phyloP scores from a whole-genome alignment of 2,797 vertebrate species.

The Gambusia yucatana region DNA sequence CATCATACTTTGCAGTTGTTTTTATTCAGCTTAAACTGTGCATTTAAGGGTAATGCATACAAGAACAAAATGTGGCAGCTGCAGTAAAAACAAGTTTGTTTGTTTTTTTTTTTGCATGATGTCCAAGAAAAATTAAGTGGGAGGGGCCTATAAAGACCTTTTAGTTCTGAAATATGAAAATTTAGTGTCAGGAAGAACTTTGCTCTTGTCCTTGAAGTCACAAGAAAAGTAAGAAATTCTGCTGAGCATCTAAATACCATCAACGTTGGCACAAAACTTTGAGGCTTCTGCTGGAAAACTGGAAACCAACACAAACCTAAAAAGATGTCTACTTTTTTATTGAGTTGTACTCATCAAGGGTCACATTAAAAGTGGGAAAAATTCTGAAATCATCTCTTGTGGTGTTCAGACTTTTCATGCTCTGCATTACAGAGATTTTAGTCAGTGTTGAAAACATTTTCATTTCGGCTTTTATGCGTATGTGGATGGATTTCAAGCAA shows the following conservation, averaged over 20 bases:
- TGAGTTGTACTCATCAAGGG: background rate
- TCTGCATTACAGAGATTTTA: background rate
- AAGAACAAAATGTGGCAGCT: background rate
- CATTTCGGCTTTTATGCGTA: background rate
- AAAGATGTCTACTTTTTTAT: background rate
- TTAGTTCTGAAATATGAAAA: background rate
- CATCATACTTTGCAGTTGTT: background rate
- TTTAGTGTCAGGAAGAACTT: background rate
- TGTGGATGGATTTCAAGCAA: background rate
- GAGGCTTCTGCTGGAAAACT: background rate
- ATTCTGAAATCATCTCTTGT: background rate
- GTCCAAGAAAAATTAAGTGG: background rate
- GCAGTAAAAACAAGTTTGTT: background rate
- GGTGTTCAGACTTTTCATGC: background rate
- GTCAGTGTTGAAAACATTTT: background rate
- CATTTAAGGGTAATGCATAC: background rate
- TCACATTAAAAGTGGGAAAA: background rate
- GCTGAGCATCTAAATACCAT: background rate
- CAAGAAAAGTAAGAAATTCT: background rate
- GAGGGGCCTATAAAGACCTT: background rate
- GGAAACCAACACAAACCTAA: background rate
- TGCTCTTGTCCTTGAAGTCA: too few species aligned
- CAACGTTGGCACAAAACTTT: background rate
- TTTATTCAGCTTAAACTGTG: background rate
- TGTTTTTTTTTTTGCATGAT: background rate